Base-by-base conservation (phyloP, 1,140 invertebrate genomes). In the Procambarus virginalis region DNA sequence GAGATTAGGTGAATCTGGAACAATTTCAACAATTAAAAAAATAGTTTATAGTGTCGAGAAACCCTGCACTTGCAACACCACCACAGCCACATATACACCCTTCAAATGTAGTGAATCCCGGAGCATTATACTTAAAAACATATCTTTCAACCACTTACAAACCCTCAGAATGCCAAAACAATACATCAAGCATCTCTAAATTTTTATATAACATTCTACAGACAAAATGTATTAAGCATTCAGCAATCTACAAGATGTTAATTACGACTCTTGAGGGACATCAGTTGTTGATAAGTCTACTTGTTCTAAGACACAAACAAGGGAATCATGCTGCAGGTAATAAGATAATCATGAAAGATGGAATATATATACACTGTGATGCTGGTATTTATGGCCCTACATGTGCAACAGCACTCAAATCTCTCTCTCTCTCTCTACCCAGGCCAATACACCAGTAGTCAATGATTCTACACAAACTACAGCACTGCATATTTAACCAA, bases 401-500 rank as follows among this genome's bases (percentile, higher is more conserved):
- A 12, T 64, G 80, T 20, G 20, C 58, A 68, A 82, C 34, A 82
- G 58, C 58, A 82, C 80, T 82, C 51, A 60, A 81, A 34, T 34
- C 34, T 55, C 51, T 68, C 60, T 68, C 46, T 68, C 80, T 55
- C 80, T 82, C 14, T 68, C 79, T 60, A 81, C 64, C 20, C 20
- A 70, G 75, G 70, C 48, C 68, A 84, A 75, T 34, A 75, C 84
- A 86, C 84, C 51, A 60, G 58, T 82, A 68, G 80, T 82, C 51
- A 60, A 82, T 82, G 60, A 82, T 64, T 48, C 80, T 82, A 82
- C 80, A 82, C 58, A 82, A n/a, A 78, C 68, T 55, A 85, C 55
- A 48, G 20, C 55, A 45, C 46, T 80, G 51, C 1, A 51, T 85
- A 51, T 55, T 76, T 60, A 58, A 58, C 34, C 51, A 55, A 55